Evolutionary conservation across 2,113 vertebrate species (phyloP).

Genomic region (Neotragus moschatus): DNA sequence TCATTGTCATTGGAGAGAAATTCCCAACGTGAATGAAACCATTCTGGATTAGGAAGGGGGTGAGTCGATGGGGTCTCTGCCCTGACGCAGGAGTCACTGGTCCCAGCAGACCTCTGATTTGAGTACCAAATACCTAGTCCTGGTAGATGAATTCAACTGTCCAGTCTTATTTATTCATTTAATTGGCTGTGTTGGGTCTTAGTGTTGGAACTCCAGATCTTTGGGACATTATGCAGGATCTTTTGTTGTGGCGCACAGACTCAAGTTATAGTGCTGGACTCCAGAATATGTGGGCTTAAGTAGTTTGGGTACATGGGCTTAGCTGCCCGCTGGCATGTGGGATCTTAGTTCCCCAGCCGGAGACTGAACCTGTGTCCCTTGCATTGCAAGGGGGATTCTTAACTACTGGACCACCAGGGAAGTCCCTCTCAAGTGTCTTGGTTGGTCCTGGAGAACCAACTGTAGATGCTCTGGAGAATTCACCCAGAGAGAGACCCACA

Average conservation of each 20-base stretch:
- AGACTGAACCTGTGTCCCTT: neutral
- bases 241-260: neutral
- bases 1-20: neutral
- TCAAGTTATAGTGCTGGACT: neutral
- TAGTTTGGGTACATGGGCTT: neutral
- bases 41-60: neutral
- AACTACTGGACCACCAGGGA: neutral
- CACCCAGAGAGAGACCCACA: neutral
- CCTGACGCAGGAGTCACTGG: neutral
- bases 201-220: neutral
- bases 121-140: neutral
- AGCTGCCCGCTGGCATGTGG: neutral
- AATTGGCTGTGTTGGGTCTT: neutral
- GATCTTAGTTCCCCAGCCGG: accelerated
- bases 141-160: neutral
- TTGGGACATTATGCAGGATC: neutral
- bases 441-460: neutral
- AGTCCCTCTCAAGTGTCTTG: neutral
- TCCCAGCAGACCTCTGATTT: neutral
- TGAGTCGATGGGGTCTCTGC: neutral
- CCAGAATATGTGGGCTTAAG: neutral
- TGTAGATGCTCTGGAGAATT: neutral
- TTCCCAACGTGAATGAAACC: neutral
- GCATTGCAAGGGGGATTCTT: neutral
- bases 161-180: neutral